Conservation (phyloP, 1,140 invertebrate genomes). For the Micrasema minimum region DNA sequence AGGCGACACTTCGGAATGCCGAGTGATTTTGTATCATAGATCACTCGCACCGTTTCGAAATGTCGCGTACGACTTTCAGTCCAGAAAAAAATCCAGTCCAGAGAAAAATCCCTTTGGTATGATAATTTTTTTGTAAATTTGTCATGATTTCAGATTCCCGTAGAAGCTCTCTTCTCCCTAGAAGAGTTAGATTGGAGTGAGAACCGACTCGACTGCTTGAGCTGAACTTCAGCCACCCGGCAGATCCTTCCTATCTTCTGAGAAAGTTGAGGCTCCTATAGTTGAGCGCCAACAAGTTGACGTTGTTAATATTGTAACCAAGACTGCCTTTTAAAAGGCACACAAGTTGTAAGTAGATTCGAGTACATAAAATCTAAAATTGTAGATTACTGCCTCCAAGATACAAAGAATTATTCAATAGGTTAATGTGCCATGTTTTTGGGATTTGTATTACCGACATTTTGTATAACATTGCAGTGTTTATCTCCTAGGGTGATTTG, state of each 20-base stretch:
- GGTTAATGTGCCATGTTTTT: neutral
- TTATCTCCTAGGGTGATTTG: neutral
- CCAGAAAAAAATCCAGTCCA: no score
- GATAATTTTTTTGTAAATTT: no score
- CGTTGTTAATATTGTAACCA: neutral
- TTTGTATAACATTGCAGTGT: no score
- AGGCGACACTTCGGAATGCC: no score
- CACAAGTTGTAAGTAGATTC: conserved; percentile 16
- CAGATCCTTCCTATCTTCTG: neutral
- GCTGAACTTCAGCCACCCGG: conserved; percentile 56
- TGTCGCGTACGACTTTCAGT: no score
- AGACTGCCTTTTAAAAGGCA: conserved; percentile 1
- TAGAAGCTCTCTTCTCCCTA: conserved; percentile 56
- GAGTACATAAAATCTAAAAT: neutral
- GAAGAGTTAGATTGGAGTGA: conserved; percentile 62
- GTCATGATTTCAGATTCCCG: conserved; percentile 54
- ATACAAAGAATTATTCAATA: neutral
- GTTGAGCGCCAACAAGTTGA: conserved; percentile 39
- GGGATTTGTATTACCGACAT: neutral
- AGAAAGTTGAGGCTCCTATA: neutral
- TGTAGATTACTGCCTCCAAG: neutral
- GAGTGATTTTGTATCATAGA: no score
- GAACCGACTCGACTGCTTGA: conserved; percentile 61
- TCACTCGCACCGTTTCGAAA: no score
- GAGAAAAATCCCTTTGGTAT: no score